Evolutionary conservation across 2,797 vertebrate species (phyloP).

Genomic region (Clarias laeviceps): DNA sequence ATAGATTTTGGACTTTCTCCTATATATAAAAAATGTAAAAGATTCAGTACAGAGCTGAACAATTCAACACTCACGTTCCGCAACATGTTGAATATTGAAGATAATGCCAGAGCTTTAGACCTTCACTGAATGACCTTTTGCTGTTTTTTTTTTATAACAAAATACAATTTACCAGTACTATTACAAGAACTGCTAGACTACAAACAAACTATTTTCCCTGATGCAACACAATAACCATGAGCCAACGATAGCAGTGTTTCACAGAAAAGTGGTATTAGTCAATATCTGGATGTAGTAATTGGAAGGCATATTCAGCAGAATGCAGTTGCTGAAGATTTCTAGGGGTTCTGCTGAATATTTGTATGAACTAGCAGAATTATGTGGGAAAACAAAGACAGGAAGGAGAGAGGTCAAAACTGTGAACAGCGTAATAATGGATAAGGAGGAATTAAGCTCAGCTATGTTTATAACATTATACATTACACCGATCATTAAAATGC

Average conservation of each 20-base stretch:
- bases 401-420: neutral
- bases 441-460: neutral
- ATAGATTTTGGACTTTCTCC: too few relatives aligned
- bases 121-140: neutral
- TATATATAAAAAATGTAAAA: neutral
- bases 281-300: slow-evolving; percentile 8
- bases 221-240: slow-evolving; percentile 25
- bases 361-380: neutral
- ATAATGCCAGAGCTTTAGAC: neutral
- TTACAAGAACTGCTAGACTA: slow-evolving; percentile 27
- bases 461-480: neutral
- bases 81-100: neutral
- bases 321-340: neutral
- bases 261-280: neutral
- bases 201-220: slow-evolving; percentile 7
- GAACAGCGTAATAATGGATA: neutral
- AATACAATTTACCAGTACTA: slow-evolving; percentile 35
- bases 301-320: neutral
- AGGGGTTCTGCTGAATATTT: neutral
- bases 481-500: too few relatives aligned
- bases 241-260: slow-evolving; percentile 29
- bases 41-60: neutral
- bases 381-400: neutral
- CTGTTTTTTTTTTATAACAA: slow-evolving; percentile 1
- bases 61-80: neutral